Conservation (phyloP, 1,140 invertebrate genomes). For the Hylaeus anthracinus region DNA sequence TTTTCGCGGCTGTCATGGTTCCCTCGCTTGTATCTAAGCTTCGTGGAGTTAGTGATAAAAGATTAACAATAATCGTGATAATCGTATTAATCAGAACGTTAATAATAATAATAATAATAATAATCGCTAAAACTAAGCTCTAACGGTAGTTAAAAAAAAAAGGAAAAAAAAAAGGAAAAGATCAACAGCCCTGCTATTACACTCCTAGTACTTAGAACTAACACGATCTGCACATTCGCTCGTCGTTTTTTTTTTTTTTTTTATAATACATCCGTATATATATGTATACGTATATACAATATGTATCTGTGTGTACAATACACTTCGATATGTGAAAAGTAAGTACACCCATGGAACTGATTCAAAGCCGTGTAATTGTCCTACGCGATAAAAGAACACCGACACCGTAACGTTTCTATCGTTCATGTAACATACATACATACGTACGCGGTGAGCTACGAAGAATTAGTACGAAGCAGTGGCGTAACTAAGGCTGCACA, state of each 20-base stretch:
- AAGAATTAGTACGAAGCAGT: background rate
- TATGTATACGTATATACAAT: constrained; percentile 64
- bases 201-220: constrained; percentile 50
- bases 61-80: constrained; percentile 20
- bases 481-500: no score
- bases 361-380: constrained; percentile 57
- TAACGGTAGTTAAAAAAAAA: constrained; percentile 58
- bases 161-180: constrained; percentile 1
- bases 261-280: constrained; percentile 59
- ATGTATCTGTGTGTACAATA: constrained; percentile 60
- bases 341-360: constrained; percentile 74
- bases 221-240: constrained; percentile 40
- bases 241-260: constrained; percentile 18
- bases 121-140: constrained; percentile 60
- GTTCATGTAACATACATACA: background rate
- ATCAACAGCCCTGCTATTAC: constrained; percentile 68
- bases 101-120: background rate
- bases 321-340: constrained; percentile 68
- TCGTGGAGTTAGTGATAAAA: constrained; percentile 53
- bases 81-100: constrained; percentile 9
- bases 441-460: background rate
- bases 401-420: constrained; percentile 22
- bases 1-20: constrained; percentile 70
- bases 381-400: constrained; percentile 43
- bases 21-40: constrained; percentile 61